Conservation (phyloP, 2,113 vertebrate genomes). For the Xiphorhynchus elegans region DNA sequence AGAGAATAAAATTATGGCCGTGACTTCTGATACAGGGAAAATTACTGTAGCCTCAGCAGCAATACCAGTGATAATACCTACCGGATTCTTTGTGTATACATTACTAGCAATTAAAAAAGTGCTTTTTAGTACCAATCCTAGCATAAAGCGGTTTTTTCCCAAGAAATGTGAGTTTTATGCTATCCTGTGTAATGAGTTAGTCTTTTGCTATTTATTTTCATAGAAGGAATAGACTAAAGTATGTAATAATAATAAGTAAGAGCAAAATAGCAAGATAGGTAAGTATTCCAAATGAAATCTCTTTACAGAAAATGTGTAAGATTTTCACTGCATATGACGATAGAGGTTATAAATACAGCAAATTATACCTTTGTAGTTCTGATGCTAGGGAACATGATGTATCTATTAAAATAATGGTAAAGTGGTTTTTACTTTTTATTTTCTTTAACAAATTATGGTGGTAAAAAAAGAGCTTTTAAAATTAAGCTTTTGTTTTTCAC, state of each 20-base stretch:
- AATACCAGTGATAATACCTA: background rate
- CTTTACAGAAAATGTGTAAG: slow-evolving; percentile 13
- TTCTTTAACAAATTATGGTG: background rate
- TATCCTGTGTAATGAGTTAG: slow-evolving; percentile 43
- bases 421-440: background rate
- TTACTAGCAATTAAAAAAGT: slow-evolving; percentile 59
- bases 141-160: background rate
- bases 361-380: slow-evolving; percentile 47
- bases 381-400: background rate
- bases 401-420: slow-evolving; percentile 45
- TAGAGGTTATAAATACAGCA: background rate
- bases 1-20: background rate
- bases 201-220: slow-evolving; percentile 52
- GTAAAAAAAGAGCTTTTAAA: slow-evolving; percentile 12
- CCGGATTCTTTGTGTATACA: background rate
- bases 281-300: slow-evolving; percentile 36
- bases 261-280: slow-evolving; percentile 47
- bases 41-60: background rate
- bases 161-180: slow-evolving; percentile 37
- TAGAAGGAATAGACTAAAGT: slow-evolving; percentile 46
- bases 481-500: background rate
- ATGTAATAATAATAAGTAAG: slow-evolving; percentile 54
- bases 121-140: slow-evolving; percentile 41
- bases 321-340: slow-evolving; percentile 29
- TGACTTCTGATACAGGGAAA: slow-evolving; percentile 10